Evolutionary conservation across 2,113 vertebrate genomes (phyloP), one percentile per base, ranked within the genome.

Genomic region (Ploceus nigricollis): DNA sequence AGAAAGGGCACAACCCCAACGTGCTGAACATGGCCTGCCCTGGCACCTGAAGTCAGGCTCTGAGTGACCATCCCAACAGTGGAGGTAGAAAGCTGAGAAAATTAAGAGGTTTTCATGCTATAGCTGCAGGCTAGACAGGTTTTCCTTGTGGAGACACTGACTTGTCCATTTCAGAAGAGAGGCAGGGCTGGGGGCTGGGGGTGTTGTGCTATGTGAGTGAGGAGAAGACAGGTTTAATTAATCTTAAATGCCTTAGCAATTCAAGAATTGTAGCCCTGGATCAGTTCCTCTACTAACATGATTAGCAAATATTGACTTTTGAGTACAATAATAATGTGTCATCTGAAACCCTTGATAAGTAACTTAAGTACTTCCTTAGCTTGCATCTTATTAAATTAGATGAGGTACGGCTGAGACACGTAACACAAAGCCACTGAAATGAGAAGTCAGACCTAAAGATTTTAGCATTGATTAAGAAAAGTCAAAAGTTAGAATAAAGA

Each of bases 281-380:
- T 98, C 96, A 97, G 97, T 97, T 98, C 97, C 98, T 97, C 96
- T 97, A 97, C 97, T 98, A 98, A 98, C 96, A 97, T 96, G 97
- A 98, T 98, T 98, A 98, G 97, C 97, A 98, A 98, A 98, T 98
- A 98, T 98, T 98, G 98, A 98, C 98, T 98, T 98, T 97, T 96
- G 95, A 97, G 96, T 97, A 97, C 96, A 98, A 98, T 98, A 98
- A 98, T 97, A 98, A 98, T 94, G 97, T 98, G 98, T 98, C 98
- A 98, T 98, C 97, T 91, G 96, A 98, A 98, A 97, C 97, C 96
- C 96, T 97, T 98, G 98, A 98, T 98, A 98, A 98, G 98, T 98
- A 97, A 98, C 97, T 97, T 97, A 98, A 98, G 98, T 97, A 98
- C 97, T 98, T 98, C 98, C 98, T 98, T 97, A 97, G 97, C 97